Evolutionary conservation across 1,140 invertebrate genomes (phyloP).

Genomic region (Lasioglossum albipes): DNA sequence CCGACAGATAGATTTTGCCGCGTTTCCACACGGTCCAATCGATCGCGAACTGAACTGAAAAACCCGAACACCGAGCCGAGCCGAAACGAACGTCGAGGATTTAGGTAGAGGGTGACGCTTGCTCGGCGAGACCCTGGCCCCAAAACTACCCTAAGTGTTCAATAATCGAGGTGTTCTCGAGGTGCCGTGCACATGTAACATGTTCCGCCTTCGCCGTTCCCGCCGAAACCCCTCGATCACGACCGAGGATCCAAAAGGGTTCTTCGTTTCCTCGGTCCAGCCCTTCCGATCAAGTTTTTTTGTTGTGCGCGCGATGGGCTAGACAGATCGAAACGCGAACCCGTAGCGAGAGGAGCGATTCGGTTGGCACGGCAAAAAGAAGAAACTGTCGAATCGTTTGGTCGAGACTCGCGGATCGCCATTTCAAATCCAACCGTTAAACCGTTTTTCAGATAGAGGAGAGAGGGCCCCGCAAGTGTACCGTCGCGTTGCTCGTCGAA

Average conservation of each 20-base stretch:
- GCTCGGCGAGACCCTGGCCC: constrained; percentile 68
- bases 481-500: constrained; percentile 44
- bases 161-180: constrained; percentile 72
- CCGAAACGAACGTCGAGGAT: constrained; percentile 45
- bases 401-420: constrained; percentile 31
- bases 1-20: no score
- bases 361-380: constrained; percentile 14
- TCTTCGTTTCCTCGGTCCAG: constrained; percentile 29
- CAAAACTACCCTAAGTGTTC: constrained; percentile 78
- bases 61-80: constrained; percentile 1
- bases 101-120: constrained; percentile 45
- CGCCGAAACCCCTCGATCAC: constrained; percentile 6
- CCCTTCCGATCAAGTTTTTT: constrained; percentile 48
- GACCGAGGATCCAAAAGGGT: background rate
- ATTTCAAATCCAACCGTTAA: constrained; percentile 5
- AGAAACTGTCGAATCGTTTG: constrained; percentile 13
- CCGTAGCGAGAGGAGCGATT: background rate
- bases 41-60: no score
- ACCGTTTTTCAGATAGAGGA: background rate
- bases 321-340: constrained; percentile 4
- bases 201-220: constrained; percentile 60
- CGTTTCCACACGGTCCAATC: no score
- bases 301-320: constrained; percentile 44
- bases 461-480: constrained; percentile 11
- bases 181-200: constrained; percentile 67